Percentiles rank a stretch among this genome's conserved stretches.
Conservation (phyloP, 1,140 invertebrate species). For the Drosophila pallidifrons region DNA sequence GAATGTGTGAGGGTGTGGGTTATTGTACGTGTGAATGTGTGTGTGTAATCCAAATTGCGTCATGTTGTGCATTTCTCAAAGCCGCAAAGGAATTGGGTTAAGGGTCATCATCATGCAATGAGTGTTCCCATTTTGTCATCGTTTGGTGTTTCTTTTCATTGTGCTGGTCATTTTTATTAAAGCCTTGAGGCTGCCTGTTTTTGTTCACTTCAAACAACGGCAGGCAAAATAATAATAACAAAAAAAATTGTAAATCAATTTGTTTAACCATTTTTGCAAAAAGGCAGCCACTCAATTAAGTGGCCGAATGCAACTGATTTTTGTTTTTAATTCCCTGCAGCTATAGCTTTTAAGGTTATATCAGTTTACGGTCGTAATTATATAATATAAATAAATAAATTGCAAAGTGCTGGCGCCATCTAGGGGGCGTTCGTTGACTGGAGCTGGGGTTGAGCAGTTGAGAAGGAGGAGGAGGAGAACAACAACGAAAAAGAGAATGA, state of each 20-base stretch:
- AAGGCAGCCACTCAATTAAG: conserved; percentile 68
- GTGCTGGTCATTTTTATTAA: conserved; percentile 42
- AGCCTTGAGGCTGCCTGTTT: conserved; percentile 31
- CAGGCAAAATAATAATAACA: conserved; percentile 42
- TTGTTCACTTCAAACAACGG: conserved; percentile 49
- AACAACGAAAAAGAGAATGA: conserved; percentile 32
- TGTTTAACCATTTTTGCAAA: conserved; percentile 58
- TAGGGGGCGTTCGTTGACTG: neutral
- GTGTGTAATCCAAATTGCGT: conserved; percentile 59
- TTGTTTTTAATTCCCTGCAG: conserved; percentile 22
- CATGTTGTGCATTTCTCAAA: conserved; percentile 72
- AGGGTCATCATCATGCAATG: conserved; percentile 59
- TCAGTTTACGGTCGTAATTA: neutral
- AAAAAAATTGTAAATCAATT: conserved; percentile 63
- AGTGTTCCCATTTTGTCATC: conserved; percentile 31
- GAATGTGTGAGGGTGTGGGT: neutral
- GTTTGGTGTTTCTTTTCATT: conserved; percentile 32
- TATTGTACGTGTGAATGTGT: neutral
- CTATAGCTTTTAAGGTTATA: neutral
- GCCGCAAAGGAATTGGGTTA: conserved; percentile 50
- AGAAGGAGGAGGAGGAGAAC: neutral
- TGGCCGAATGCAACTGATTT: conserved; percentile 46
- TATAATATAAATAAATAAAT: neutral
- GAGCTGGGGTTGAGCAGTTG: neutral
- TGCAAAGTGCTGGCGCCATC: neutral